Percentiles rank a stretch among this genome's conserved stretches.
phyloP scores from a whole-genome alignment of 92 coral and sea anemone species.

The Palythoa grandis region DNA sequence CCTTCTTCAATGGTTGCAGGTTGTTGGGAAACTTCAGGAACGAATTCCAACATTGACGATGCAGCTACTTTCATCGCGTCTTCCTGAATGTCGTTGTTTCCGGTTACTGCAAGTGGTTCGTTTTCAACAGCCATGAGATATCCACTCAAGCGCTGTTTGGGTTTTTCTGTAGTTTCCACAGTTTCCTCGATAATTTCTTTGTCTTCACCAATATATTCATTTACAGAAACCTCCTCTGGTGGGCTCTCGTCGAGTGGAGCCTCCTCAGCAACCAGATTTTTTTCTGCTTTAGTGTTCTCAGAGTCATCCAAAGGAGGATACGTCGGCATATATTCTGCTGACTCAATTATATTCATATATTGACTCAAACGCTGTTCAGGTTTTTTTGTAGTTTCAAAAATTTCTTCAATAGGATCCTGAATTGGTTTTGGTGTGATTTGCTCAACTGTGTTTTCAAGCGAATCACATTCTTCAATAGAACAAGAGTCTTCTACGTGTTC shows the following conservation, averaged over 20 bases:
- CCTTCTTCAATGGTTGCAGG: not conserved
- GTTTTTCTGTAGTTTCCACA: slow-evolving; percentile 15
- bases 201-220: not conserved
- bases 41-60: not conserved
- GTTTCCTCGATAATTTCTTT: slow-evolving; percentile 21
- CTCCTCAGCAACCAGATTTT: not conserved
- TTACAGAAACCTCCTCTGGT: not conserved
- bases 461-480: not conserved
- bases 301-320: not conserved
- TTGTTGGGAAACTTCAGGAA: not conserved
- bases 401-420: slow-evolving; percentile 11
- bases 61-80: slow-evolving; percentile 15
- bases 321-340: not conserved
- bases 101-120: not conserved
- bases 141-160: slow-evolving; percentile 25
- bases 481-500: not conserved
- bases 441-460: not conserved
- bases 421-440: too few species aligned
- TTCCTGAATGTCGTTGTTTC: not conserved
- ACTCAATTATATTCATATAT: slow-evolving; percentile 12
- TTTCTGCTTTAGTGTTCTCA: not conserved
- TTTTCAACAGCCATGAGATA: slow-evolving; percentile 18
- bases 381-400: slow-evolving; percentile 12
- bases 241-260: not conserved
- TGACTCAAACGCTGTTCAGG: slow-evolving; percentile 38